A percentile compares a stretch with the other conserved stretches of the same genome.
Conservation (phyloP, 1,140 invertebrate genomes). For the Drosophila persimilis region DNA sequence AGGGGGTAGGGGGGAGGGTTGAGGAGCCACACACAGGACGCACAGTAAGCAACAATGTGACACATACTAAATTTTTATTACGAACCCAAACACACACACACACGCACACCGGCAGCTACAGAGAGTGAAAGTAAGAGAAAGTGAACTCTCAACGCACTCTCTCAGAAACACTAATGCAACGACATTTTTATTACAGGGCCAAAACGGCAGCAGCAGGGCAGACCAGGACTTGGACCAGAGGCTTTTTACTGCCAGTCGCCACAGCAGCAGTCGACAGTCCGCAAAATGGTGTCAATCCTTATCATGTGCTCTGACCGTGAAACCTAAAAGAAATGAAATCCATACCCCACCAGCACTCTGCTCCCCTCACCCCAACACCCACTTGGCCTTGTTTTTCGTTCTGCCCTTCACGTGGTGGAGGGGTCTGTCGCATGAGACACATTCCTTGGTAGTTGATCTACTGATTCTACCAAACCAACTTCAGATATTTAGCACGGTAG, state of each 20-base stretch:
- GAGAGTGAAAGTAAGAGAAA: not conserved
- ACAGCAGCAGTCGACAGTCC: conserved; percentile 3
- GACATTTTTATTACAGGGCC: conserved; percentile 75
- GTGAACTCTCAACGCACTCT: conserved; percentile 29
- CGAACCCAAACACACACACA: conserved; percentile 26
- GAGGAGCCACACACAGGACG: not conserved
- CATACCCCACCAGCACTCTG: not conserved
- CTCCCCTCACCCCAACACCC: conserved; percentile 5
- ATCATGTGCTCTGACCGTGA: conserved; percentile 70
- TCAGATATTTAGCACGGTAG: too few relatives aligned
- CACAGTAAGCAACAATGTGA: conserved; percentile 64
- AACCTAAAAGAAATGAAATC: conserved; percentile 34
- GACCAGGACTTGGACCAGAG: conserved; percentile 3
- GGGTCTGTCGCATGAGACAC: not conserved
- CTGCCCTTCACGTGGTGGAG: conserved; percentile 7
- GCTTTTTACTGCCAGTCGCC: conserved; percentile 51
- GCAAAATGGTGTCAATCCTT: conserved; percentile 72
- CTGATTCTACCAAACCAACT: too few relatives aligned
- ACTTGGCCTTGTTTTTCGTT: conserved; percentile 31
- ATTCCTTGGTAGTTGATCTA: not conserved
- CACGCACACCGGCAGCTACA: not conserved
- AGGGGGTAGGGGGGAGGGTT: conserved; percentile 3
- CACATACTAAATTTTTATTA: conserved; percentile 81
- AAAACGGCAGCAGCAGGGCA: conserved; percentile 50
- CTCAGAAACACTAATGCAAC: conserved; percentile 62